Percentiles rank a stretch among this genome's conserved stretches.
phyloP scores from a whole-genome alignment of 2,888 invertebrate species.

The Tachina lurida region DNA sequence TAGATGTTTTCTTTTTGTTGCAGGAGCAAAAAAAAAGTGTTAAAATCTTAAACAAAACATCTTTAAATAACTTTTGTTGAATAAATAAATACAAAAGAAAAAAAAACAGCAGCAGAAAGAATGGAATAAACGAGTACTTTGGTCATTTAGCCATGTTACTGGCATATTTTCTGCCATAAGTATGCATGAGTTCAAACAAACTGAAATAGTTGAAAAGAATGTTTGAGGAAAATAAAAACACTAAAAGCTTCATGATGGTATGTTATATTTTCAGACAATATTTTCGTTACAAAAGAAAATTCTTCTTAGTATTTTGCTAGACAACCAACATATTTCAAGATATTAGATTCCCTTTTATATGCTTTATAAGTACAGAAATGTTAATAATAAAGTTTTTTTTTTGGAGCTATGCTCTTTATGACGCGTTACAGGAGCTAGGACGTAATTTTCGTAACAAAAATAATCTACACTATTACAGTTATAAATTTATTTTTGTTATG shows the following conservation, averaged over 20 bases:
- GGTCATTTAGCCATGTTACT: conserved; percentile 32
- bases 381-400: conserved; percentile 7
- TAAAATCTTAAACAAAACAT: conserved; percentile 36
- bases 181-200: conserved; percentile 26
- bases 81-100: conserved; percentile 21
- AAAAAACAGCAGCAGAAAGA: not conserved
- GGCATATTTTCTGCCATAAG: conserved; percentile 21
- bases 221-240: not conserved
- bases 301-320: conserved; percentile 12
- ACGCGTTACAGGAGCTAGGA: no score
- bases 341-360: conserved; percentile 27
- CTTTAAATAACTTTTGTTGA: conserved; percentile 23
- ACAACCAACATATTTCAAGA: conserved; percentile 16
- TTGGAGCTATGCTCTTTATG: no score
- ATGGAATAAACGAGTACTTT: not conserved
- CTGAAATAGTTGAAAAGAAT: conserved; percentile 56
- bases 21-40: conserved; percentile 1
- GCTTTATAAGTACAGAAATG: not conserved
- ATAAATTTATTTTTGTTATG: no score
- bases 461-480: no score
- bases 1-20: not conserved
- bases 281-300: conserved; percentile 52
- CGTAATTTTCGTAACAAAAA: no score
- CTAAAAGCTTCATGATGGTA: conserved; percentile 40
- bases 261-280: conserved; percentile 45